phyloP scores from a whole-genome alignment of 2,797 vertebrate genomes.

The Tragelaphus oryx region DNA sequence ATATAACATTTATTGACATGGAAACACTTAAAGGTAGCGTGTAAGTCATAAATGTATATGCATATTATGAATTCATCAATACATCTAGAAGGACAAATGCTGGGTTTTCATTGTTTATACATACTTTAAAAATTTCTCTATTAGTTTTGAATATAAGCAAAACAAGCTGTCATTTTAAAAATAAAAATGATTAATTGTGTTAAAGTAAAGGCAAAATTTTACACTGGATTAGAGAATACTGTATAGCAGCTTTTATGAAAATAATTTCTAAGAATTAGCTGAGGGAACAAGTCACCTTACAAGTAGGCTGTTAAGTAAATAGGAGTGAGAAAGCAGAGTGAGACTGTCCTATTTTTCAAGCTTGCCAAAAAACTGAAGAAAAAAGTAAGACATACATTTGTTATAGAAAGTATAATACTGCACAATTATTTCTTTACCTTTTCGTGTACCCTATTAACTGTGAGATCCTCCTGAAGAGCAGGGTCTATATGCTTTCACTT shows the following conservation, averaged over 20 bases:
- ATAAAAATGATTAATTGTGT: constrained; percentile 6
- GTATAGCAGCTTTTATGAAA: background rate
- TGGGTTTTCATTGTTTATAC: background rate
- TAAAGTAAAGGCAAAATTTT: constrained; percentile 22
- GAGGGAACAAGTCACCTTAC: background rate
- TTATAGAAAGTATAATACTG: background rate
- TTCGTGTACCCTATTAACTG: background rate
- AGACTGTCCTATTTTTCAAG: background rate
- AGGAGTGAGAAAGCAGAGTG: background rate
- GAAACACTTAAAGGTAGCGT: constrained; percentile 1
- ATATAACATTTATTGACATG: too few relatives aligned
- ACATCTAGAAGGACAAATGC: background rate
- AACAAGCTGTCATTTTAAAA: background rate
- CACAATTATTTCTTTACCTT: constrained; percentile 13
- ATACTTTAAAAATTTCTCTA: constrained; percentile 13
- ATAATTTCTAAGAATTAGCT: constrained; percentile 27
- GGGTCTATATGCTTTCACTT: background rate
- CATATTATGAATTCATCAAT: background rate
- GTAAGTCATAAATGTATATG: background rate
- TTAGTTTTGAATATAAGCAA: constrained; percentile 23
- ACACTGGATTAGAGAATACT: background rate
- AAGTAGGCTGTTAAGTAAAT: background rate
- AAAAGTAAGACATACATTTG: background rate
- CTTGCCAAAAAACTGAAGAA: background rate
- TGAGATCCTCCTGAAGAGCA: background rate